Percentiles rank a stretch among this genome's conserved stretches.
phyloP scores from a whole-genome alignment of 2,113 vertebrate species.

The Notothenia rossii region DNA sequence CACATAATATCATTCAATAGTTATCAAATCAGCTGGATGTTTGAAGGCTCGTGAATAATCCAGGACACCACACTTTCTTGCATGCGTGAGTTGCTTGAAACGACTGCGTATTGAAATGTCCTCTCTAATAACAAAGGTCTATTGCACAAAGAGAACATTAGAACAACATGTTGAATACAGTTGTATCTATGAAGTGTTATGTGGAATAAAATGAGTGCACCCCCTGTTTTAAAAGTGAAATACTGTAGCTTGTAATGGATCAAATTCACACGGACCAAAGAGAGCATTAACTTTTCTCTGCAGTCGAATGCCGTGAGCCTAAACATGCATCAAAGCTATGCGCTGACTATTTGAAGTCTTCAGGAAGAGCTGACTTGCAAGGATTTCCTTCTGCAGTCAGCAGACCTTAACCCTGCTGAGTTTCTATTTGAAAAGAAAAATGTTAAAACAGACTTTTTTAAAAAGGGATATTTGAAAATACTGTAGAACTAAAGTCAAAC shows the following conservation, averaged over 20 bases:
- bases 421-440: slow-evolving; percentile 13
- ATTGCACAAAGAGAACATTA: neutral
- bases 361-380: slow-evolving; percentile 65
- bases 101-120: neutral
- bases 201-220: neutral
- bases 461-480: slow-evolving; percentile 11
- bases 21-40: neutral
- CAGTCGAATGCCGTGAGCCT: slow-evolving; percentile 57
- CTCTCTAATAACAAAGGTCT: neutral
- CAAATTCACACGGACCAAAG: slow-evolving; percentile 51
- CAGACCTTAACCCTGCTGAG: slow-evolving; percentile 43
- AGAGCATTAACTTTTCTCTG: slow-evolving; percentile 27
- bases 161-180: neutral
- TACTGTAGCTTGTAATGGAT: slow-evolving; percentile 1
- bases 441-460: neutral
- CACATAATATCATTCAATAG: slow-evolving; percentile 18
- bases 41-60: neutral
- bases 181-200: neutral
- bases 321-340: slow-evolving; percentile 69
- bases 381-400: slow-evolving; percentile 63
- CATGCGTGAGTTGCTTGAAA: neutral
- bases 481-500: neutral
- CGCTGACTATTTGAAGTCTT: slow-evolving; percentile 59
- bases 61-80: neutral
- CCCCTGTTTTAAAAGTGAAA: neutral